phyloP scores from a whole-genome alignment of 2,797 vertebrate species.

The Kryptolebias ocellatus region DNA sequence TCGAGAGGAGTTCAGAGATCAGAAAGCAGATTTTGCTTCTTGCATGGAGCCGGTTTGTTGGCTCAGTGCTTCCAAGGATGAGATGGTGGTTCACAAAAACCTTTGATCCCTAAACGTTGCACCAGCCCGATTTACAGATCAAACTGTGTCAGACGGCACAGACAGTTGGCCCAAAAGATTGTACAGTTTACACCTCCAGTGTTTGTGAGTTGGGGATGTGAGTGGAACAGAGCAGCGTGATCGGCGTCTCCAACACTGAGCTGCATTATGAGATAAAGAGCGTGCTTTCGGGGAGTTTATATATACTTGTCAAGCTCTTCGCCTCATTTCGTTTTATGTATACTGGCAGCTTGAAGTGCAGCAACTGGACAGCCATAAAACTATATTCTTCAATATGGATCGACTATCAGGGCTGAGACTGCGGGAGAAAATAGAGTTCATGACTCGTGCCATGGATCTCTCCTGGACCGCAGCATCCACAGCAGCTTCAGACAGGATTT shows the following conservation, averaged over 20 bases:
- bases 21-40: slow-evolving; percentile 6
- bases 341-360: slow-evolving; percentile 59
- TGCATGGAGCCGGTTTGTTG: slow-evolving; percentile 20
- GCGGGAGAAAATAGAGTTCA: slow-evolving; percentile 43
- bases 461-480: slow-evolving; percentile 1
- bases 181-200: slow-evolving; percentile 9
- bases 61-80: neutral
- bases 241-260: slow-evolving; percentile 12
- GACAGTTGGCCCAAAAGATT: neutral
- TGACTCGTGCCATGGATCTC: slow-evolving; percentile 15
- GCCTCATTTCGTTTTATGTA: slow-evolving; percentile 71
- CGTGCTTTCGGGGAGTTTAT: slow-evolving; percentile 52
- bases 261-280: slow-evolving; percentile 32
- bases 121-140: neutral
- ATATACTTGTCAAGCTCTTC: slow-evolving; percentile 59
- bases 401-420: slow-evolving; percentile 35
- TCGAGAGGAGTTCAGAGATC: slow-evolving; percentile 35
- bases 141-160: slow-evolving; percentile 6
- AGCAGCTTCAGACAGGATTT: neutral
- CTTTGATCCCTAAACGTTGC: neutral
- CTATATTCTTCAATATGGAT: slow-evolving; percentile 52
- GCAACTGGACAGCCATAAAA: slow-evolving; percentile 52
- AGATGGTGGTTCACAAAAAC: neutral
- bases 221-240: neutral
- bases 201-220: slow-evolving; percentile 3